Evolutionary conservation across 2,113 vertebrate genomes (phyloP), one percentile per base, ranked within the genome.

Genomic region (Ibidorhyncha struthersii): DNA sequence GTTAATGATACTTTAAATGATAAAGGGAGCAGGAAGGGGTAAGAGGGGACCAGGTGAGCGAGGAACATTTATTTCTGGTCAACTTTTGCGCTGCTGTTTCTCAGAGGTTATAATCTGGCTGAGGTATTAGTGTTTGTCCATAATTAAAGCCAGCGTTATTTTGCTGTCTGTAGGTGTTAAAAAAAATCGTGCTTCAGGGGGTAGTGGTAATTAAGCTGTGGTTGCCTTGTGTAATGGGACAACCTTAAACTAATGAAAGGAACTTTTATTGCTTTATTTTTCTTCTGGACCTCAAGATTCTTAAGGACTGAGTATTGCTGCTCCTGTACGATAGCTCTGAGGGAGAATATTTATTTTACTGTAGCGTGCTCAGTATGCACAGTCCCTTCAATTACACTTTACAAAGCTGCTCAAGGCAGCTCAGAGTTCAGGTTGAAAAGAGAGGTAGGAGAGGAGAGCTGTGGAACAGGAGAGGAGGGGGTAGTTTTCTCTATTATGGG

Each of bases 241-340:
- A 0, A 61, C 50, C 23, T 86, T 52, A 86, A 85, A 50, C 36
- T 77, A 72, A 72, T 30, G 22, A 85, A 59, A 67, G 23, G 61
- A 79, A 61, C 32, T 74, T 95, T 58, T 80, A 65, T 82, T 85
- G 34, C 49, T 77, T 93, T 89, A 13, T 94, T 87, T 93, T 91
- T 82, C 70, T 88, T 69, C 53, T 82, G 25, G 27, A 45, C 40
- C 36, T 78, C 32, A 41, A 36, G 66, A 32, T 61, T 82, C 62
- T 45, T 69, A 27, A 69, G 58, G 49, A 25, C 56, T 85, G 65
- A 69, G 16, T 65, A 7, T 85, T 73, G 38, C 29, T 79, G 47
- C 72, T 62, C 32, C 38, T 59, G 59, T 47, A 8, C 4, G 1
- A 27, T 45, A 10, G 21, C 41, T 89, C 47, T 19, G 74, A 86